phyloP scores from a whole-genome alignment of 2,888 invertebrate genomes.

The Spisula solida region DNA sequence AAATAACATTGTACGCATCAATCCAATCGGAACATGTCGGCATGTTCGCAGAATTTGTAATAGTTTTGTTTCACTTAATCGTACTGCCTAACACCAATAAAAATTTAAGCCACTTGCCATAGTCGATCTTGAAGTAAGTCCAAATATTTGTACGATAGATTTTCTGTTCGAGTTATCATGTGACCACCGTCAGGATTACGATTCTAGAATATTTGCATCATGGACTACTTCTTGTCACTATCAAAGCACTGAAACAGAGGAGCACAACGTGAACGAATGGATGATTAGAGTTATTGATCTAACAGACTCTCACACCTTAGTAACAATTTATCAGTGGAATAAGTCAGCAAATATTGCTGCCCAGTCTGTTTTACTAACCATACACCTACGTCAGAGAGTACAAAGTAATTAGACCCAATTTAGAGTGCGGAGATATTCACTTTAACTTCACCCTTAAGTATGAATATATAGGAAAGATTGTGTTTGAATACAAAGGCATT shows the following conservation, averaged over 20 bases:
- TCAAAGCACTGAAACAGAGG: neutral
- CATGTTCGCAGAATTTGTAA: too few relatives aligned
- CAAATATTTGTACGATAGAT: neutral
- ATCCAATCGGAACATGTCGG: too few relatives aligned
- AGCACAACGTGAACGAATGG: too few relatives aligned
- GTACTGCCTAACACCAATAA: neutral
- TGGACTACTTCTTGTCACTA: neutral
- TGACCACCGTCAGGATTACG: neutral
- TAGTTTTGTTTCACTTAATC: too few relatives aligned
- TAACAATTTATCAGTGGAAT: neutral
- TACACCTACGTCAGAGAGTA: neutral
- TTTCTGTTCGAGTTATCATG: neutral
- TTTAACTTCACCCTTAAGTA: too few relatives aligned
- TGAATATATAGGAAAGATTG: too few relatives aligned
- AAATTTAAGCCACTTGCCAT: neutral
- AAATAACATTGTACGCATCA: too few relatives aligned
- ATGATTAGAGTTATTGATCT: too few relatives aligned
- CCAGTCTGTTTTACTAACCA: neutral
- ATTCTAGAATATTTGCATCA: neutral
- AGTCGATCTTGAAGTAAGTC: neutral
- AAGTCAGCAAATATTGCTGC: slow-evolving; percentile 7
- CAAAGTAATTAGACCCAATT: neutral
- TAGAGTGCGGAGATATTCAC: too few relatives aligned
- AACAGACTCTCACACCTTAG: too few relatives aligned
- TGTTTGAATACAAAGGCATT: too few relatives aligned